Evolutionary conservation across 2,888 invertebrate genomes (phyloP).

Genomic region (Zeuzera pyrina): DNA sequence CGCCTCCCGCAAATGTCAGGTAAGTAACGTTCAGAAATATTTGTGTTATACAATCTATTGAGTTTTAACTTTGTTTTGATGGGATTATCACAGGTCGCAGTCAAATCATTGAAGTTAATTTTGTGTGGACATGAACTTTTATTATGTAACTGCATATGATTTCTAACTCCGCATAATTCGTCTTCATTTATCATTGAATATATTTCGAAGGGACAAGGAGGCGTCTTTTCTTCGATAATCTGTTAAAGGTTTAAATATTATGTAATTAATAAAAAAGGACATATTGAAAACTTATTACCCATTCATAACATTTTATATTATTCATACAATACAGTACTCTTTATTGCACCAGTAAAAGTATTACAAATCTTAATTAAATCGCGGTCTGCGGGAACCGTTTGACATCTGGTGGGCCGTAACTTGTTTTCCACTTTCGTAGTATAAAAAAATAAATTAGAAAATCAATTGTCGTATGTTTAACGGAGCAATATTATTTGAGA

Average conservation of each 20-base stretch:
- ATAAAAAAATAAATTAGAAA: too few species aligned
- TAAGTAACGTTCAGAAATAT: constrained; percentile 16
- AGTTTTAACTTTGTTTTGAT: constrained; percentile 35
- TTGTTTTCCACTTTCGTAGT: too few species aligned
- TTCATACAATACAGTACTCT: too few species aligned
- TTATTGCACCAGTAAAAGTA: too few species aligned
- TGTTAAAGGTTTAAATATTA: constrained; percentile 21
- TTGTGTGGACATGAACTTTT: constrained; percentile 20
- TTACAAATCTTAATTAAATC: too few species aligned
- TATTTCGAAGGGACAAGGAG: constrained; percentile 42
- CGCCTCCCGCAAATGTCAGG: constrained; percentile 30
- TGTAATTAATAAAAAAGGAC: too few species aligned
- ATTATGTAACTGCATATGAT: constrained; percentile 16
- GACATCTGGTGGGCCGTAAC: too few species aligned
- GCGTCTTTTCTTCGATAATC: constrained; percentile 36
- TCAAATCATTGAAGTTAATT: constrained; percentile 25
- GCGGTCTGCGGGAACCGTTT: too few species aligned
- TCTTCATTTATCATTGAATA: constrained; percentile 25
- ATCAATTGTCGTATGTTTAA: too few species aligned
- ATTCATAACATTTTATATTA: too few species aligned
- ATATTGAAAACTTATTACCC: too few species aligned
- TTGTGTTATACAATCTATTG: constrained; percentile 18
- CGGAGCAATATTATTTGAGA: too few species aligned
- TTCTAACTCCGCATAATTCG: constrained; percentile 28
- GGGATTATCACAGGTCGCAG: constrained; percentile 38